phyloP scores from a whole-genome alignment of 1,140 invertebrate species.

The Saccostrea echinata region DNA sequence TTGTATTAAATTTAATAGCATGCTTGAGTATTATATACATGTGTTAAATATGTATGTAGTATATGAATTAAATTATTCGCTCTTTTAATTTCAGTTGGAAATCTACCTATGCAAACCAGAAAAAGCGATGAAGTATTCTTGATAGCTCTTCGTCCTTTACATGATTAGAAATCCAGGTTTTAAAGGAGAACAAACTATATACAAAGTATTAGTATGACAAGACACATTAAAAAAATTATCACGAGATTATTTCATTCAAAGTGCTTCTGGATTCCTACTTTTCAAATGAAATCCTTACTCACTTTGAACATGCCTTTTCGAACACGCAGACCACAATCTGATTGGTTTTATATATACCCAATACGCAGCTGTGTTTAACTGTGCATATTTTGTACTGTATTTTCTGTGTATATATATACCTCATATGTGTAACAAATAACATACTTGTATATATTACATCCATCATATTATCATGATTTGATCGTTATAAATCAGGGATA shows the following conservation, averaged over 20 bases:
- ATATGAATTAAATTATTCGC: too few species aligned
- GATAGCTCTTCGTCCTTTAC: background rate
- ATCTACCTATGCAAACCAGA: conserved; percentile 49
- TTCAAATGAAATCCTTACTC: background rate
- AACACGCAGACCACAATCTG: background rate
- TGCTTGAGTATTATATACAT: too few species aligned
- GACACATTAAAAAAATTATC: background rate
- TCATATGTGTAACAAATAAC: background rate
- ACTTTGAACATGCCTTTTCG: background rate
- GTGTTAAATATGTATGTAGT: too few species aligned
- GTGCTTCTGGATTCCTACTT: conserved; percentile 1
- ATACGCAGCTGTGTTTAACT: background rate
- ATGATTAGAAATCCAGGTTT: conserved; percentile 26
- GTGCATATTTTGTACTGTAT: background rate
- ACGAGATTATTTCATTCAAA: background rate
- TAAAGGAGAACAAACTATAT: background rate
- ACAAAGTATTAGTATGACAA: too few species aligned
- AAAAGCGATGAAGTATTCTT: conserved; percentile 21
- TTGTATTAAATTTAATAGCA: too few species aligned
- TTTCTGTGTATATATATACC: conserved; percentile 17
- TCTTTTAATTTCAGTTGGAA: conserved; percentile 43
- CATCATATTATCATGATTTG: background rate
- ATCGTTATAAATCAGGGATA: too few species aligned
- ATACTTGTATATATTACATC: background rate
- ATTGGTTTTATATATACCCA: background rate